Conservation (phyloP, 2,888 invertebrate species). For the Parnassius apollo region DNA sequence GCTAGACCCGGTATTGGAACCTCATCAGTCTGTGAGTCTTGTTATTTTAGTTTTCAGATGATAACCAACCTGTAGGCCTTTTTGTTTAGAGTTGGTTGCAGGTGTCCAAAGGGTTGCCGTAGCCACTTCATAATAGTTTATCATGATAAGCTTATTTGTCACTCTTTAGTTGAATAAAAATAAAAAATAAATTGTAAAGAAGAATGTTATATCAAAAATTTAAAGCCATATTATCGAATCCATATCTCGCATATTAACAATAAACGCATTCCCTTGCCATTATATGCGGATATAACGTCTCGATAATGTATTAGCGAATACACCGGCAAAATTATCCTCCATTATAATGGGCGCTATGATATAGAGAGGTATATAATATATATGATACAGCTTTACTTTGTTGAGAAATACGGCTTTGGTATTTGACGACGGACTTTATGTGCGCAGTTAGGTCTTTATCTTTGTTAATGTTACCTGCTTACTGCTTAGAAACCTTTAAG, state of each 20-base stretch:
- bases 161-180: too few species aligned
- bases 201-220: background rate
- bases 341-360: conserved; percentile 18
- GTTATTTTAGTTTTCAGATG: too few species aligned
- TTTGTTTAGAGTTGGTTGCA: too few species aligned
- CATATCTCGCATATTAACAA: conserved; percentile 17
- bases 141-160: too few species aligned
- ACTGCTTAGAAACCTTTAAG: conserved; percentile 17
- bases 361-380: conserved; percentile 3
- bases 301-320: conserved; percentile 23
- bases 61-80: too few species aligned
- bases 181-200: too few species aligned
- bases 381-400: conserved; percentile 12
- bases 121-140: too few species aligned
- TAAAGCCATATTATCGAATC: conserved; percentile 14
- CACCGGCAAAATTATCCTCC: conserved; percentile 24
- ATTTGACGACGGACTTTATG: conserved; percentile 25
- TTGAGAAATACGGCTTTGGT: conserved; percentile 28
- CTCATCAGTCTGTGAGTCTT: too few species aligned
- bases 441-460: conserved; percentile 25
- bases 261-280: conserved; percentile 21
- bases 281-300: conserved; percentile 3
- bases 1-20: too few species aligned
- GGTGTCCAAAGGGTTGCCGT: too few species aligned
- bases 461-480: conserved; percentile 21